Conservation (phyloP, 2,113 vertebrate species). For the Narcine bancroftii region DNA sequence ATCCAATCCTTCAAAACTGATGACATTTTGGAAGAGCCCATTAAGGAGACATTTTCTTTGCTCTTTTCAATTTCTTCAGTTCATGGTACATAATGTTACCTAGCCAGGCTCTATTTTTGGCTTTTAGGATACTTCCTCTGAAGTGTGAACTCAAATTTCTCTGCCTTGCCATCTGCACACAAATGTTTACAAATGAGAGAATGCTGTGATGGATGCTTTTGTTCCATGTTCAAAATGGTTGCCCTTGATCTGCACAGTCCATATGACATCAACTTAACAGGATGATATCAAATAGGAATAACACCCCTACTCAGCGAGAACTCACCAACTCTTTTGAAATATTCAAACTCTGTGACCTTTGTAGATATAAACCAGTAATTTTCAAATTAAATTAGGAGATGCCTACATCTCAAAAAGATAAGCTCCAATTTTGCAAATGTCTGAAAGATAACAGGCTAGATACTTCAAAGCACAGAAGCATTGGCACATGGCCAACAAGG, state of each 20-base stretch:
- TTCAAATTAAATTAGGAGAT: not conserved
- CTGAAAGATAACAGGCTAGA: no score
- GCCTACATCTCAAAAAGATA: not conserved
- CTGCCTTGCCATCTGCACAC: not conserved
- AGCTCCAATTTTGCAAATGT: not conserved
- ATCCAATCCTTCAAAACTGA: not conserved
- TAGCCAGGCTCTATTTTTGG: not conserved
- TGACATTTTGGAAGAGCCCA: no score
- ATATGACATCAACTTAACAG: not conserved
- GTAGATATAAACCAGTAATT: not conserved
- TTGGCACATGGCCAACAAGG: not conserved
- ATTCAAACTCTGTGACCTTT: not conserved
- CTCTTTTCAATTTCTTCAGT: not conserved
- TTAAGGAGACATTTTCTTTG: no score
- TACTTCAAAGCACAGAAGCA: not conserved
- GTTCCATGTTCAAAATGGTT: not conserved
- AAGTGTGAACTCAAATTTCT: not conserved
- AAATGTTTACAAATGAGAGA: not conserved
- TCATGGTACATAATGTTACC: not conserved
- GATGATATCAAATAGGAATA: not conserved
- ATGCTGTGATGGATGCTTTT: not conserved
- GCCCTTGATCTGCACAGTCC: not conserved
- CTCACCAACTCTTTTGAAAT: not conserved
- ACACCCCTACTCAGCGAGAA: not conserved
- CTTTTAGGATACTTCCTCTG: not conserved